Evolutionary conservation across 2,888 invertebrate genomes (phyloP), one percentile per base, ranked within the genome.

Genomic region (Drosophila mimica): DNA sequence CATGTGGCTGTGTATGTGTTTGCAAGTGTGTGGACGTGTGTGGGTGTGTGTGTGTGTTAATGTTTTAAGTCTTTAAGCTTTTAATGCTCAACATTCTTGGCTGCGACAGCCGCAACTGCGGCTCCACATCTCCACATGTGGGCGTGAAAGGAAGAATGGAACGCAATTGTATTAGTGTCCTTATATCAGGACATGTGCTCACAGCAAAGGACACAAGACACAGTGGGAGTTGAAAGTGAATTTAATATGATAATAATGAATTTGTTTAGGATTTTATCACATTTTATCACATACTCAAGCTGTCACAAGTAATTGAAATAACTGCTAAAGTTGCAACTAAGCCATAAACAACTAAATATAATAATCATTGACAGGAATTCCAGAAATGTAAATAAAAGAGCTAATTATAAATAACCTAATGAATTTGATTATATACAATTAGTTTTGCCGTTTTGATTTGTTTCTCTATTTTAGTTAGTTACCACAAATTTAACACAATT

Each of bases 1-100:
- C 38, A 48, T 56, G 40, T 66, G 43, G 51, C 63, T 65, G 59
- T 54, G 60, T 43, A 48, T 75, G 48, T 60, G 25, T 54, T 30
- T 53, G 49, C 49, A 49, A 51, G 52, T 49, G 38, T 53, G 67
- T 52, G 28, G 3, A 13, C 60, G 53, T 60, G 59, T 48, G 49
- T 72, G 48, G 49, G n/a, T 54, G 34, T 60, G 34, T 60, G 76
- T 78, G 70, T 78, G 78, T 59, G 73, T 81, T 84, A 82, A 82
- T 82, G 80, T 82, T 85, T 82, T 83, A 83, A 83, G 83, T 82
- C 81, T 80, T 77, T 85, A 83, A 83, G 83, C 85, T 82, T 73
- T 83, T 85, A 85, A 83, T 85, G 81, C 83, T 56, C 63, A 63
- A 60, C 76, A 82, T 82, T 84, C 85, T 79, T 82, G 64, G 66